Evolutionary conservation across 2,113 vertebrate genomes (phyloP), one percentile per base, ranked within the genome.

Genomic region (Bagarius yarrelli): DNA sequence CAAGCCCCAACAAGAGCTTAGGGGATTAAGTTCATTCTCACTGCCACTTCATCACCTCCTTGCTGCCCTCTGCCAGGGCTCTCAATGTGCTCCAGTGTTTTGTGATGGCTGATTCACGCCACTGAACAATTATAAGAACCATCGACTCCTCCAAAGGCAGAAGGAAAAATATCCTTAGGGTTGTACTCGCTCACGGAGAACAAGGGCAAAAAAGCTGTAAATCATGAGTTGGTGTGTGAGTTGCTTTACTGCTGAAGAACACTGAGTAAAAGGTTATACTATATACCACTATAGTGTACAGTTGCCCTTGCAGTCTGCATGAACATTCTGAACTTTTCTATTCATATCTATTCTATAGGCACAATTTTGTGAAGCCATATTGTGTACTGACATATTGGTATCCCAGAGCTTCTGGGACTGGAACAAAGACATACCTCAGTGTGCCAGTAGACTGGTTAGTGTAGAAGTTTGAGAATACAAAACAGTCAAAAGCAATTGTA

Each of bases 21-120:
- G 88, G 81, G 90, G 89, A 91, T 92, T 92, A 91, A 89, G 90
- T 90, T 91, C 88, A 91, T 91, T 91, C 91, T 90, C 90, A 90
- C 85, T 89, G 88, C 88, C 89, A 89, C 84, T 89, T 84, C 79
- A 85, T 89, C 89, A 87, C 85, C 86, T 83, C 81, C 80, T 77
- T 73, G 81, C 84, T 87, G 86, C 86, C 87, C 87, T 89, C 85
- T 81, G 81, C 82, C 85, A 85, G 67, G 69, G 76, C 30, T 79
- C 84, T 89, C 83, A 86, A 86, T 90, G 89, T 80, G 83, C 67
- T 72, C 78, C 77, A 83, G 85, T 89, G 87, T 88, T 86, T 84
- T 86, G 85, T 84, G 81, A 81, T 84, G 82, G 83, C 81, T 73
- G 87, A 86, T 88, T 83, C 87, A 86, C 83, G 81, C 85, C 83